Evolutionary conservation across 2,888 invertebrate species (phyloP), one percentile per base, ranked within the genome.

Genomic region (Schrankia costaestrigalis): DNA sequence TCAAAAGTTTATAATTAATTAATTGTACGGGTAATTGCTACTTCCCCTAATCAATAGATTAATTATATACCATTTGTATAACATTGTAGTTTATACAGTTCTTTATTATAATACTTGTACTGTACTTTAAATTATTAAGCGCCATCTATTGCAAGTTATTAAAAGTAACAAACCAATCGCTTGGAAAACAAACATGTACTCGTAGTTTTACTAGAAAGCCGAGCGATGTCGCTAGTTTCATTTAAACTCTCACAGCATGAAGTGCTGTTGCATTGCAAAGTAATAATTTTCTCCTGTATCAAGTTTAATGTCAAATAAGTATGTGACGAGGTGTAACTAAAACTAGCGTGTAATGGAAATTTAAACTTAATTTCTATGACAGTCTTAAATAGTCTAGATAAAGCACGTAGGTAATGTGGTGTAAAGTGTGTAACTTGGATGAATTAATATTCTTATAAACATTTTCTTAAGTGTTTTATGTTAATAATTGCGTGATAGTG

Each of bases 121-220:
- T 5, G 4, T 5, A 17, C 7, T 4, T 11, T 3, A 9, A 9
- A 11, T 3, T 25, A 2, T 5, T 13, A 26, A 39, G 36, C 53
- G 56, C 58, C 58, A 62, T 58, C 63, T 58, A 31, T 42, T 22
- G 26, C 6, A 7, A 25, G 27, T 3, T 14, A 19, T 12, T 10
- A 28, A 23, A 34, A 45, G 17, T 35, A 31, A 19, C 35, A 34
- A 30, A 32, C 15, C 17, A 23, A 11, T 11, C 8, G 25, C 9
- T 10, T 23, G 15, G 26, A 44, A 24, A 31, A 11, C 35, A 24
- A 26, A 35, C 37, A 41, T 30, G 26, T 11, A 9, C 9, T 1
- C 11, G n/a, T 9, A 1, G 18, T 18, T 17, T 32, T 10, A 3
- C 13, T 21, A 3, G 7, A 21, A 4, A 11, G 28, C 23, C 18